A percentile compares a stretch with the other conserved stretches of the same genome.
Evolutionary conservation across 2,797 vertebrate species (phyloP).

Genomic region (Chlorospingus flavigularis): DNA sequence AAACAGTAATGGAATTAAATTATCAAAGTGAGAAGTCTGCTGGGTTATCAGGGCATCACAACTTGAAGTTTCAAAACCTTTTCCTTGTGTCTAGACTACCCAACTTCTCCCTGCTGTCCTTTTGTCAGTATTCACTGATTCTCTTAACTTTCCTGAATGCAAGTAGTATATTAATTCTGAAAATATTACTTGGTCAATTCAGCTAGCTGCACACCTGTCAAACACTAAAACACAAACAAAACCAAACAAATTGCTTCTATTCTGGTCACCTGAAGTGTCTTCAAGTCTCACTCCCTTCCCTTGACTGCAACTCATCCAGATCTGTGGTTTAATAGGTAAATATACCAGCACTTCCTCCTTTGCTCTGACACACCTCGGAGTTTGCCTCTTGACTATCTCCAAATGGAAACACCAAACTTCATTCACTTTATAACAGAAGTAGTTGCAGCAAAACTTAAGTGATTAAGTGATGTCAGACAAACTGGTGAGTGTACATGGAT

Average conservation of each 20-base stretch:
- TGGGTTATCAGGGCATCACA: background rate
- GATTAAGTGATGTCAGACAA: background rate
- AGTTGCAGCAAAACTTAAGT: background rate
- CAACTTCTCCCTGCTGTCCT: background rate
- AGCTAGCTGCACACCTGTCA: background rate
- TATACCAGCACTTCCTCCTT: background rate
- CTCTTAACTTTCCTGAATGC: background rate
- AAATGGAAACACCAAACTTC: background rate
- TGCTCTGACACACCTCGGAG: background rate
- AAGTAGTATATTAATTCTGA: background rate
- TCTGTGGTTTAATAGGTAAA: background rate
- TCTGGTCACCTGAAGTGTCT: background rate
- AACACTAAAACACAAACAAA: background rate
- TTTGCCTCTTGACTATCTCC: background rate
- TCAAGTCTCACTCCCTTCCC: background rate
- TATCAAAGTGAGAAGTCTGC: rapidly evolving
- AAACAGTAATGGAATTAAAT: background rate
- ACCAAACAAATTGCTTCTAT: background rate
- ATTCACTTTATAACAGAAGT: background rate
- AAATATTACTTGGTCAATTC: background rate
- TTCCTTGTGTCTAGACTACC: background rate
- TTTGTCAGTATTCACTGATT: background rate
- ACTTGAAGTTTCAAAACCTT: background rate
- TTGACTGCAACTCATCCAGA: background rate
- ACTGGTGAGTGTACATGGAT: rapidly evolving